Base-by-base conservation (phyloP, 2,797 vertebrate genomes). In the Tadarida brasiliensis region DNA sequence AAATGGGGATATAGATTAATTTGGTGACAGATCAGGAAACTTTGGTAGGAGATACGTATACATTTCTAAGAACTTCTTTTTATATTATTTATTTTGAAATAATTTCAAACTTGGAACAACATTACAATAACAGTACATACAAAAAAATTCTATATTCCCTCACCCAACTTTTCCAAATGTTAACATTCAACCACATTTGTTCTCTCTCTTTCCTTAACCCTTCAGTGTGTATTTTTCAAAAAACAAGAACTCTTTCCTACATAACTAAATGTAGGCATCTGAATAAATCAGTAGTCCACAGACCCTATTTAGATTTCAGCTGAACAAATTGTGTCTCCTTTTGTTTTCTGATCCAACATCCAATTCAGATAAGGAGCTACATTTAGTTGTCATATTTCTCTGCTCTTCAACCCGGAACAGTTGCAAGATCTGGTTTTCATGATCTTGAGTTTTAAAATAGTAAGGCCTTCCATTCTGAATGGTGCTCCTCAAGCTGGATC, bases 21-120 rank as follows among this genome's bases (percentile, higher is more conserved):
- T 94, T 92, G 70, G 19, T 92, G n/a, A 76, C 83, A 11, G 7
- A 77, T 93, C 51, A 86, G 30, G 44, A 90, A 91, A 86, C 11
- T 94, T 96, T 57, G 20, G 67, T 82, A 57, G 51, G 61, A 82
- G 51, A 68, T 68, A 68, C 19, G 71, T 78, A 90, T 19, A 76
- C 22, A 70, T 70, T 93, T 88, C 71, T 77, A 92, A 87, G 54
- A 86, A 77, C 22, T 0, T 57, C 19, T 77, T 94, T 85, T 80
- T 86, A 61, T 70, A 39, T 70, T 54, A 68, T 47, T 92, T 81
- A 80, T 56, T 92, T 87, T 89, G 35, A 94, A 92, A 85, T 59
- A 54, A 94, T 77, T 94, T 93, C 49, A 67, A 78, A 67, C 33
- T 87, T 51, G 91, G 47, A 71, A 77, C 94, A 91, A 88, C 87